Evolutionary conservation across 2,888 invertebrate species (phyloP), one percentile per base, ranked within the genome.

Genomic region (Apotomis betuletana): DNA sequence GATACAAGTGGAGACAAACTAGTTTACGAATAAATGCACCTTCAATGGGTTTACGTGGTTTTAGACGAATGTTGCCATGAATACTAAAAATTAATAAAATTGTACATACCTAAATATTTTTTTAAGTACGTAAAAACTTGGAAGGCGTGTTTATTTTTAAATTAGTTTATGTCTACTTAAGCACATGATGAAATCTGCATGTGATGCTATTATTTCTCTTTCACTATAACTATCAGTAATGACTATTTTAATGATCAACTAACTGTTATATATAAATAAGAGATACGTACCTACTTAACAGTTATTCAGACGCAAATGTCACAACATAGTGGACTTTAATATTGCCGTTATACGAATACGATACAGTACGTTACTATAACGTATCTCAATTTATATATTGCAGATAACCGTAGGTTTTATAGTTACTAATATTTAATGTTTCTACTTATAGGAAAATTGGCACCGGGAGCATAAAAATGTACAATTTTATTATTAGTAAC

Each of bases 361-460:
- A 1, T 13, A 13, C 36, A 63, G 13, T 63, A 41, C 41, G 5
- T 46, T 4, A 61, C 15, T 63, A 54, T 15, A 15, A 63, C 15
- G 15, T 54, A 55, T 55, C 27, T 15, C 15, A 55, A 15, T 54
- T 54, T 44, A 54, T 44, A 64, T 15, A 13, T 44, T 44, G 12
- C 44, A 44, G 44, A 64, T 12, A 46, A n/a, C n/a, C 65, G 46
- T n/a, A 36, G 27, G 46, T 57, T 46, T 38, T 57, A 57, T 49
- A 62, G 8, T 54, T 51, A 72, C 9, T 57, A 58, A 58, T 70
- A 58, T 38, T 72, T 54, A 59, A 63, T 59, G 44, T 57, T 59
- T 72, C 80, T 80, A 81, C 79, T 76, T 72, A 80, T 81, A 83
- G 83, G 83, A 83, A 80, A 81, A 83, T 89, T 89, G 89, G 89